Base-by-base conservation (phyloP, 2,888 invertebrate genomes). In the Ormia ochracea region DNA sequence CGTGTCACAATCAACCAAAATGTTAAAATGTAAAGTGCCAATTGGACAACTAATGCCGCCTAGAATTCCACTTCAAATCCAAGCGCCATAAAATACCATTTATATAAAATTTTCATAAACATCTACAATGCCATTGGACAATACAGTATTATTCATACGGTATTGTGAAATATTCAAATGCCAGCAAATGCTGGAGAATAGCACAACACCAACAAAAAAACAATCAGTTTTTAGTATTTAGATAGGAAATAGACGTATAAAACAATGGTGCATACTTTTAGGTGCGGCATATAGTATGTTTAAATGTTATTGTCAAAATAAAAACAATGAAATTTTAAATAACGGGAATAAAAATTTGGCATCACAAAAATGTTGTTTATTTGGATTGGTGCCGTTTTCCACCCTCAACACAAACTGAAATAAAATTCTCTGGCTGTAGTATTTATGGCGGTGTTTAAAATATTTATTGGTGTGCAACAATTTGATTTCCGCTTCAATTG, bases 71-170 rank as follows among this genome's bases (percentile, higher is more conserved):
- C 1, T n/a, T 21, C 21, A 52, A 4, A 5, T 31, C 48, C 31
- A 31, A 50, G 33, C 12, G 31, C 4, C 7, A 21, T 63, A 12
- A 33, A 58, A 59, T 36, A 41, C 19, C 50, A 69, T 52, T 59
- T 58, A 69, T 65, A 69, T 63, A 78, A 65, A 73, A 61, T 74
- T 61, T 56, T 69, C 58, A 78, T 52, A 78, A 74, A 78, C n/a
- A n/a, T n/a, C n/a, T 69, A 52, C 56, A 63, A 54, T 50, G 48
- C 26, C 21, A 58, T 33, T n/a, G 36, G 33, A 65, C 58, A 74
- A 59, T 68, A 59, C 66, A 66, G 33, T 75, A 36, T 38, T 43
- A 9, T 43, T 21, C 14, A 4, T n/a, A 59, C 33, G 38, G 43
- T 68, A 36, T 50, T 33, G 33, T 41, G 2, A 17, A 41, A 23